Evolutionary conservation across 1,140 invertebrate species (phyloP).

Genomic region (Mizuhopecten yessoensis): DNA sequence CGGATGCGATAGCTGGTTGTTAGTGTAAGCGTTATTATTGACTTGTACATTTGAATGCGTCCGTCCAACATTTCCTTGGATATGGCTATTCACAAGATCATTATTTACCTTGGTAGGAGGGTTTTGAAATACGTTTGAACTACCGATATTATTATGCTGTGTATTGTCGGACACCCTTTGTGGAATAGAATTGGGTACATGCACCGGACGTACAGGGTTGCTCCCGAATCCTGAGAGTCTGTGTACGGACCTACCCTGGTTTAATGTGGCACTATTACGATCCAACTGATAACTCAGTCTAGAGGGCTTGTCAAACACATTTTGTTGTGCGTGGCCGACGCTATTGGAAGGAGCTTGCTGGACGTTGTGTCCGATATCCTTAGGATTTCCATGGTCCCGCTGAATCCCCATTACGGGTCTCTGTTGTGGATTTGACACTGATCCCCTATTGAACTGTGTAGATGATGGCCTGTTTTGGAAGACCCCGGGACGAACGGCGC

Average conservation of each 20-base stretch:
- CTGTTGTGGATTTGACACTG: slow-evolving; percentile 25
- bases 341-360: not conserved
- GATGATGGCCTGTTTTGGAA: not conserved
- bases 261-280: not conserved
- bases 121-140: not conserved
- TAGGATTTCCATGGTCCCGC: not conserved
- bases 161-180: not conserved
- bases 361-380: not conserved
- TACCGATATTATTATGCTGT: not conserved
- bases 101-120: not conserved
- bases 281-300: not conserved
- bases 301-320: not conserved
- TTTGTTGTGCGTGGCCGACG: not conserved
- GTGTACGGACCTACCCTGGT: not conserved
- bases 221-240: not conserved
- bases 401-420: not conserved
- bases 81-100: not conserved
- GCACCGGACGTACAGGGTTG: not conserved
- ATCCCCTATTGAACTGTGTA: slow-evolving; percentile 11
- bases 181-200: not conserved
- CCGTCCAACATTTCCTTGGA: not conserved
- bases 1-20: not conserved
- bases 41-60: not conserved
- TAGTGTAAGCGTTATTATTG: not conserved
- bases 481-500: not conserved